Conservation (phyloP, 2,797 vertebrate species). For the Sternotherus odoratus region DNA sequence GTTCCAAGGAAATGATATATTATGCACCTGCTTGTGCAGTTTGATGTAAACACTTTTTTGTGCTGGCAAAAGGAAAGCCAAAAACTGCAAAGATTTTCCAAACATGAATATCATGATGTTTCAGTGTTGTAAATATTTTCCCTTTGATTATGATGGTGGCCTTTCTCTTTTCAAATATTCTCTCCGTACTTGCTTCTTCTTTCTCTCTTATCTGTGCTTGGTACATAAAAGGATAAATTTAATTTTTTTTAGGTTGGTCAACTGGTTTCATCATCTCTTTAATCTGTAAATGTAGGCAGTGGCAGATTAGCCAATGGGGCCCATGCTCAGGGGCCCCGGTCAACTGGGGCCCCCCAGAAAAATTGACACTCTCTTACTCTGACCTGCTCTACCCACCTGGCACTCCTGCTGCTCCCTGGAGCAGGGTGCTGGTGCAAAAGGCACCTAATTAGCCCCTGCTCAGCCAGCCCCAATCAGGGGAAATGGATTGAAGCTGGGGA, state of each 20-base stretch:
- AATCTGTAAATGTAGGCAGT: too few species aligned
- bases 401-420: too few species aligned
- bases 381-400: too few species aligned
- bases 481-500: too few species aligned
- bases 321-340: too few species aligned
- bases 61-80: slow-evolving; percentile 18
- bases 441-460: too few species aligned
- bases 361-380: too few species aligned
- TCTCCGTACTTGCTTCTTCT: not conserved
- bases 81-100: slow-evolving; percentile 2
- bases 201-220: not conserved
- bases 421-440: too few species aligned
- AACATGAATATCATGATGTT: slow-evolving; percentile 14
- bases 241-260: rapidly evolving
- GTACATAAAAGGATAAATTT: not conserved
- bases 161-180: slow-evolving; percentile 11
- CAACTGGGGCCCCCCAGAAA: too few species aligned
- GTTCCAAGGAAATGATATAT: slow-evolving; percentile 46
- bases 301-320: too few species aligned
- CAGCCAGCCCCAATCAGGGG: too few species aligned
- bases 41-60: slow-evolving; percentile 34
- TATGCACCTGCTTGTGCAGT: slow-evolving; percentile 62
- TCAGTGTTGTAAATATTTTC: not conserved
- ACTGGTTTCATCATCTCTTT: not conserved
- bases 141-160: not conserved